These are phyloP conservation scores for Corvus hawaiiensis DNA, from an alignment of 2,113 vertebrate species.

Conservation along the genomic window DNA sequence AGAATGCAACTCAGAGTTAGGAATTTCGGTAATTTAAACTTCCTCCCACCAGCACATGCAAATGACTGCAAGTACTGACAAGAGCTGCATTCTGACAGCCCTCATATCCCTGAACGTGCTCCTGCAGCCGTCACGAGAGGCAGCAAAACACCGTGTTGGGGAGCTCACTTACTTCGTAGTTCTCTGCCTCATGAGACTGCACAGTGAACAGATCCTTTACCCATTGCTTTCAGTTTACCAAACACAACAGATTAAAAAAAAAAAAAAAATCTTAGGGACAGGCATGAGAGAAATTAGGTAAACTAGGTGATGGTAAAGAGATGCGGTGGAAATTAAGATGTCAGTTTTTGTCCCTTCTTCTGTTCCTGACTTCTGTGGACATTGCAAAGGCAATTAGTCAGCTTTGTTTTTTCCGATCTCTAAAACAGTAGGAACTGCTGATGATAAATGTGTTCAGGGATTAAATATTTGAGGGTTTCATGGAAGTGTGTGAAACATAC, in stretches of 20 bases:
- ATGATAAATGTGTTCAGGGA: not conserved
- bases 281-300: not conserved
- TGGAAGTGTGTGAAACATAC: not conserved
- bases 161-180: not conserved
- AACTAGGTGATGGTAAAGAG: not conserved
- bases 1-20: not conserved
- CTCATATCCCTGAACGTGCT: not conserved
- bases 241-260: not conserved
- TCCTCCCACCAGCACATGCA: not conserved
- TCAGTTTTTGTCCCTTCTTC: not conserved
- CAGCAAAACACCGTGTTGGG: not conserved
- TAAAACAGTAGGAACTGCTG: not conserved
- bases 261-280: not conserved
- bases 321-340: not conserved
- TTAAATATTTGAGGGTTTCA: not conserved
- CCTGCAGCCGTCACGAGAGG: fast-evolving
- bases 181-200: not conserved
- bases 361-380: not conserved
- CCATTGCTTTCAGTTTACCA: not conserved
- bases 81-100: not conserved
- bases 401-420: not conserved
- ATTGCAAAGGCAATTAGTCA: not conserved
- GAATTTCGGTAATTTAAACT: not conserved
- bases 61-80: not conserved
- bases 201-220: not conserved